Base-by-base conservation (phyloP, 2,797 vertebrate genomes). In the Sphenopsis melanotis region DNA sequence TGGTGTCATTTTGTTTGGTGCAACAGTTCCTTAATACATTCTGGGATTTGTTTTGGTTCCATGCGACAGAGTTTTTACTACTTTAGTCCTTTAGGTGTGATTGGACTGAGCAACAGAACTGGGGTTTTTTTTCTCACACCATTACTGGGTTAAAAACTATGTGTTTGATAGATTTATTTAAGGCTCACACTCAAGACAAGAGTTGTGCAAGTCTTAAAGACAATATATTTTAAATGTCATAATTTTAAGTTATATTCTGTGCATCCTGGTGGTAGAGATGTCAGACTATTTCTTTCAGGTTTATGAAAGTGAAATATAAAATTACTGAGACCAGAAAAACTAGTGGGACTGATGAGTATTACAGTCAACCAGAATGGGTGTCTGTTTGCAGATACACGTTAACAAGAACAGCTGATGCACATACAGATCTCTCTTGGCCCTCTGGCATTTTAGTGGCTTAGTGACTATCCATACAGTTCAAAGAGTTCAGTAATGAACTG, bases 401-500 rank as follows among this genome's bases (percentile, higher is more conserved):
- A 50, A 65, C 36, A 75, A 49, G 32, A 86, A 55, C 26, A 91
- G 46, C 21, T 12, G 0, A 60, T 74, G 36, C 32, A 47, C 24
- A 23, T 36, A 53, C 6, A 63, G 36, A 56, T 66, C 55, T 64
- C 52, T 87, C 72, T 52, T 75, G 89, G 46, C 64, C 87, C 22
- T 94, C 57, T 68, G 57, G 61, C 39, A 5, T 89, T 90, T 92
- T 55, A 68, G 68, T 85, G 68, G n/a, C 41, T 57, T 86, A 53
- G 87, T 34, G 72, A 83, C 49, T 60, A 76, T 89, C 72, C n/a
- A 14, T 70, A 49, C 34, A 89, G 74, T 95, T 91, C 88, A 94
- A 91, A 87, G 77, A 69, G 42, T 56, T 88, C 53, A 52, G 39
- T 83, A 69, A 81, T 90, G 29, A 94, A 71, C 75, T 24, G 24